Evolutionary conservation across 2,888 invertebrate genomes (phyloP).

Genomic region (Linyphia triangularis): DNA sequence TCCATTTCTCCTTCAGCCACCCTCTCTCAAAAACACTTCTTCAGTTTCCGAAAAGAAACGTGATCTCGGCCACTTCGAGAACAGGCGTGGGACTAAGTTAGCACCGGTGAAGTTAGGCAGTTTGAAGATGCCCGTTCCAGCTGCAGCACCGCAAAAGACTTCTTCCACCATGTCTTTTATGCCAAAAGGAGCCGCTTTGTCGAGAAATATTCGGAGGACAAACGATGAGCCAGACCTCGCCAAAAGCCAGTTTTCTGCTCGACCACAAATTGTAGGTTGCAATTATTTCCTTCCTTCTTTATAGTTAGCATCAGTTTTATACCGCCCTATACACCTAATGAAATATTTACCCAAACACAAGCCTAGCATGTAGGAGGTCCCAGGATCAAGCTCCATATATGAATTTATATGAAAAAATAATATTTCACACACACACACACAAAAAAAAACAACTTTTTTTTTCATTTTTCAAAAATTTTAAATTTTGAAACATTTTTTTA

Average conservation of each 20-base stretch:
- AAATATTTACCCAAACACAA: not conserved
- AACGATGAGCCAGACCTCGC: conserved; percentile 2
- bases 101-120: conserved; percentile 53
- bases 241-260: conserved; percentile 1
- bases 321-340: not conserved
- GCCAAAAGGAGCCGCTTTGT: conserved; percentile 63
- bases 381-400: too few species aligned
- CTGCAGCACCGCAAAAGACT: not conserved
- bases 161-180: conserved; percentile 60
- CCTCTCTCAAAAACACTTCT: not conserved
- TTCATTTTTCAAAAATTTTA: too few species aligned
- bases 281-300: too few species aligned
- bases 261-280: conserved; percentile 12
- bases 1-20: conserved; percentile 13
- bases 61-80: conserved; percentile 54
- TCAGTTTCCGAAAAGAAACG: conserved; percentile 21
- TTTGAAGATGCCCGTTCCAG: conserved; percentile 59
- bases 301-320: not conserved
- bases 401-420: too few species aligned
- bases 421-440: too few species aligned
- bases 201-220: conserved; percentile 44
- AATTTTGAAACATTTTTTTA: too few species aligned
- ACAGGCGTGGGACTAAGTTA: conserved; percentile 54
- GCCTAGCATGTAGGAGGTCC: too few species aligned
- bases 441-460: too few species aligned